These are phyloP conservation scores for Drosophila lacertosa DNA, from an alignment of 1,140 invertebrate species.

Conservation along the genomic window DNA sequence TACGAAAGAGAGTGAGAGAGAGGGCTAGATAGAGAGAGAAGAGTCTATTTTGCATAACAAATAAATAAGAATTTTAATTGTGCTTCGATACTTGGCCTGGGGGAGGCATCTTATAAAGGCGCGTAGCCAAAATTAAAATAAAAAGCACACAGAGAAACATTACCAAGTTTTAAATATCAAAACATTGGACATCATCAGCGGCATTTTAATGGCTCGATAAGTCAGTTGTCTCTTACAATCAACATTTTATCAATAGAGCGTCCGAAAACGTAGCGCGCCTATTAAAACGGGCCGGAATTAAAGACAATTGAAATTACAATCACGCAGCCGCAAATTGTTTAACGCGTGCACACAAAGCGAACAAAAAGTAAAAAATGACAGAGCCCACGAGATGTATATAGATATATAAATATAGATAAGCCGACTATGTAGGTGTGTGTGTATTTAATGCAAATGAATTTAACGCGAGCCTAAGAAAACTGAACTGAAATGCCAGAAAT, in stretches of 20 bases:
- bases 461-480: background rate
- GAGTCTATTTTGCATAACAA: conserved; percentile 66
- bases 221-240: conserved; percentile 27
- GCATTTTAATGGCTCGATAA: conserved; percentile 40
- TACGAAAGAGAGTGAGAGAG: too few relatives aligned
- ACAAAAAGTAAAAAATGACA: conserved; percentile 7
- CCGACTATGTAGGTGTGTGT: background rate
- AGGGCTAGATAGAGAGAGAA: too few relatives aligned
- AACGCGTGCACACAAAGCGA: conserved; percentile 63
- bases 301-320: conserved; percentile 60
- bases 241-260: conserved; percentile 44
- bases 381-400: conserved; percentile 25
- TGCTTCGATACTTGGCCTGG: background rate
- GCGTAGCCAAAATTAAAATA: conserved; percentile 30
- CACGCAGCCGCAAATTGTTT: conserved; percentile 59
- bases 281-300: conserved; percentile 56
- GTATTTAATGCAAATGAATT: conserved; percentile 15
- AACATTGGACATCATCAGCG: conserved; percentile 33
- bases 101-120: conserved; percentile 17
- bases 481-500: conserved; percentile 30
- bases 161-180: conserved; percentile 40
- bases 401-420: conserved; percentile 23
- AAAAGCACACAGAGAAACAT: conserved; percentile 13
- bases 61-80: conserved; percentile 64
- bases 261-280: conserved; percentile 9